Evolutionary conservation across 2,113 vertebrate species (phyloP).

Genomic region (Paratilapia polleni): DNA sequence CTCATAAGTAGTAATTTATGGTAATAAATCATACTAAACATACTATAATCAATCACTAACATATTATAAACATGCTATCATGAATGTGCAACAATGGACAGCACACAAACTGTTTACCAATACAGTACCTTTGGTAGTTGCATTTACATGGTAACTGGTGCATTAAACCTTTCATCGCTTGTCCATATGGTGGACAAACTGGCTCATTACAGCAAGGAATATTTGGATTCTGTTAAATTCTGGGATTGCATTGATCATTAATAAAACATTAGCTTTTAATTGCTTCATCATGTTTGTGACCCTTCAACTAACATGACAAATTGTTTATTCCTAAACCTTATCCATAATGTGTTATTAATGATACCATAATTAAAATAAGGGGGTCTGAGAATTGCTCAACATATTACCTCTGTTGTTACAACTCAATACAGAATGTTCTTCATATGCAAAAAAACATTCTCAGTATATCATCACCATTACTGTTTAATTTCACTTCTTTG

Average conservation of each 20-base stretch:
- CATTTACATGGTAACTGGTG: not conserved
- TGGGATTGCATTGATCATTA: conserved; percentile 47
- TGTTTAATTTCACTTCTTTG: conserved; percentile 6
- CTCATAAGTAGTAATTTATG: not conserved
- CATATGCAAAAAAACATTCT: not conserved
- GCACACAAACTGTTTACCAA: not conserved
- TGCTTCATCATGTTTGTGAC: conserved; percentile 50
- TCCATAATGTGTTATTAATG: conserved; percentile 68
- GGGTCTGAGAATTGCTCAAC: conserved; percentile 12
- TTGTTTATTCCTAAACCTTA: conserved; percentile 36
- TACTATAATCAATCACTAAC: not conserved
- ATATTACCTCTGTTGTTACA: conserved; percentile 23
- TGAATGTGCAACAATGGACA: not conserved
- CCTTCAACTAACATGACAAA: conserved; percentile 57
- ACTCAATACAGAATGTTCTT: conserved; percentile 30
- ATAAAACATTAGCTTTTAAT: conserved; percentile 62
- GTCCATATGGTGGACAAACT: not conserved
- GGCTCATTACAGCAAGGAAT: not conserved
- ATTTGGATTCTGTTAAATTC: conserved; percentile 17
- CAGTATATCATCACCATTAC: conserved; percentile 5
- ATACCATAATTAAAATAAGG: conserved; percentile 48
- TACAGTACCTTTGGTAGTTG: not conserved
- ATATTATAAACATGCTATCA: not conserved
- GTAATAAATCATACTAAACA: not conserved
- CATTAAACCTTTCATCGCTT: conserved; percentile 9